Evolutionary conservation across 2,888 invertebrate genomes (phyloP).

Genomic region (Magallana nippona): DNA sequence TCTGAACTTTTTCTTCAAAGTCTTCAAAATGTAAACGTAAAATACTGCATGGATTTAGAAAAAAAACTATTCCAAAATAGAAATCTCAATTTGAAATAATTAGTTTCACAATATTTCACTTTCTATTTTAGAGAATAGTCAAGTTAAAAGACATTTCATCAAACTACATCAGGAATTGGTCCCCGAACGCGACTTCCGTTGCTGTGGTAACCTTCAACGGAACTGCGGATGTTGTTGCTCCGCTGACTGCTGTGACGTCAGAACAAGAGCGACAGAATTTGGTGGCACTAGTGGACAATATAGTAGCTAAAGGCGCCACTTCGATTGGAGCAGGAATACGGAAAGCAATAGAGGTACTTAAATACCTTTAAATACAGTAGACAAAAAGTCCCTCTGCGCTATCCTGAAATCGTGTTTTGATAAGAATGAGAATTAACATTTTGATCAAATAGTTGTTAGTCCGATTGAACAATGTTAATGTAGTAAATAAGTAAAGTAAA

Average conservation of each 20-base stretch:
- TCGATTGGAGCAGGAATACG: constrained; percentile 60
- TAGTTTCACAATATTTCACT: too few species aligned
- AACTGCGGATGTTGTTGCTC: constrained; percentile 15
- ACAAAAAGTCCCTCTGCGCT: too few species aligned
- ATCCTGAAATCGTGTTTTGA: too few species aligned
- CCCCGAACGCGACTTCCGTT: constrained; percentile 21
- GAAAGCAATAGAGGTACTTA: constrained; percentile 53
- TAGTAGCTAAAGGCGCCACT: constrained; percentile 55
- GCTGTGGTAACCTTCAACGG: constrained; percentile 37
- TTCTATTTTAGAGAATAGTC: neutral
- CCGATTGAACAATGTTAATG: too few species aligned
- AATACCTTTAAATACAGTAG: neutral
- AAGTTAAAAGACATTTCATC: constrained; percentile 8
- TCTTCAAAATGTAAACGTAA: too few species aligned
- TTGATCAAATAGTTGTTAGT: too few species aligned
- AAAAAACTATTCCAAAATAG: too few species aligned
- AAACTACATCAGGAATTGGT: constrained; percentile 5
- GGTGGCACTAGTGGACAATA: constrained; percentile 51
- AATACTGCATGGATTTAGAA: too few species aligned
- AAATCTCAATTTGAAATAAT: too few species aligned
- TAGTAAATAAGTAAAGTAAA: too few species aligned
- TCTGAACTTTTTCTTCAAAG: too few species aligned
- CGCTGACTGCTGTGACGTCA: constrained; percentile 40
- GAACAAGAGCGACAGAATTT: constrained; percentile 53
- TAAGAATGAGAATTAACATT: too few species aligned